These are phyloP conservation scores for Ylistrum balloti DNA, from an alignment of 1,140 invertebrate species.

Conservation along the genomic window DNA sequence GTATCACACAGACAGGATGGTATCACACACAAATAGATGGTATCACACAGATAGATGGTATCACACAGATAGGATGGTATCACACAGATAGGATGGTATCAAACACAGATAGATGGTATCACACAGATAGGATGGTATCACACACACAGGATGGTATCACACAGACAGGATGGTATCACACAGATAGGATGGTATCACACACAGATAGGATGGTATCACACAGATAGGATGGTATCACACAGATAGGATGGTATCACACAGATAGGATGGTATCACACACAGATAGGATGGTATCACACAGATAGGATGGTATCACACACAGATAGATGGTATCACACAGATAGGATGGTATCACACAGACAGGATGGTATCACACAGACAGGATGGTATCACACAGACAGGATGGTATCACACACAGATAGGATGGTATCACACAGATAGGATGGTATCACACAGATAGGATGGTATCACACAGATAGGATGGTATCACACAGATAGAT, in stretches of 20 bases:
- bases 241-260: too few relatives aligned
- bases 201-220: neutral
- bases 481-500: neutral
- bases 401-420: too few relatives aligned
- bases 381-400: neutral
- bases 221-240: too few relatives aligned
- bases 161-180: too few relatives aligned
- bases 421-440: too few relatives aligned
- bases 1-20: neutral
- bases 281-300: neutral
- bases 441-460: neutral
- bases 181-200: neutral
- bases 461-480: neutral
- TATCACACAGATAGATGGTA: neutral
- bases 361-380: neutral
- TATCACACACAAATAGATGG: neutral
- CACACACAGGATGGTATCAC: neutral
- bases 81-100: too few relatives aligned
- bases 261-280: neutral
- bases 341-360: neutral
- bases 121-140: neutral
- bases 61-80: too few relatives aligned
- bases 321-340: conserved; percentile 35
- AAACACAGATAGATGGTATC: neutral
- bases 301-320: neutral